These are phyloP conservation scores for Varroa destructor DNA, from an alignment of 1,140 invertebrate genomes.

Conservation along the genomic window DNA sequence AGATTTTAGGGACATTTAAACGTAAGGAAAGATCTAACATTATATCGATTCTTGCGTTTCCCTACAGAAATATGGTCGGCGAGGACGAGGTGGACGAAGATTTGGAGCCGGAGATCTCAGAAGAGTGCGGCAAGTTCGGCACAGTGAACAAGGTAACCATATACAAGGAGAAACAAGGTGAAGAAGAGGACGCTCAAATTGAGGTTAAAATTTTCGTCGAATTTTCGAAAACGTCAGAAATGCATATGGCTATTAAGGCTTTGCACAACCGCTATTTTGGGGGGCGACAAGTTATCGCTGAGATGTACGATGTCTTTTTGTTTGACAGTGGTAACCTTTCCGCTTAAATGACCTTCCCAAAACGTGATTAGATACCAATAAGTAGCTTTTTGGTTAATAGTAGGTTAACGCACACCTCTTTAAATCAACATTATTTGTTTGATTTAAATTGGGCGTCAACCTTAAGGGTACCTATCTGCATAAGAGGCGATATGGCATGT, in stretches of 20 bases:
- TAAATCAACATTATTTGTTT: no score
- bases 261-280: constrained; percentile 91
- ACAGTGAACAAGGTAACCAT: constrained; percentile 86
- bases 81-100: constrained; percentile 90
- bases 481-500: no score
- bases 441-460: no score
- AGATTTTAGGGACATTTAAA: no score
- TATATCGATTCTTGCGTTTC: constrained; percentile 39
- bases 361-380: no score
- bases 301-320: constrained; percentile 86
- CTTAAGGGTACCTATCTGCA: no score
- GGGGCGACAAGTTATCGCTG: constrained; percentile 74
- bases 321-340: constrained; percentile 93
- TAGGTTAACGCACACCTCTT: no score
- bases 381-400: no score
- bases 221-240: constrained; percentile 50
- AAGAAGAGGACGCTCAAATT: constrained; percentile 72
- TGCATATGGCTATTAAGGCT: constrained; percentile 39
- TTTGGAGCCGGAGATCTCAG: constrained; percentile 91
- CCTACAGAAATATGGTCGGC: constrained; percentile 80
- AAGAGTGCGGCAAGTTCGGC: constrained; percentile 73
- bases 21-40: no score
- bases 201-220: constrained; percentile 98
- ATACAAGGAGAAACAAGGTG: constrained; percentile 88
- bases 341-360: constrained; percentile 48